Percentiles rank a stretch among this genome's conserved stretches.
Conservation (phyloP, 2,113 vertebrate species). For the Nycticorax nycticorax region DNA sequence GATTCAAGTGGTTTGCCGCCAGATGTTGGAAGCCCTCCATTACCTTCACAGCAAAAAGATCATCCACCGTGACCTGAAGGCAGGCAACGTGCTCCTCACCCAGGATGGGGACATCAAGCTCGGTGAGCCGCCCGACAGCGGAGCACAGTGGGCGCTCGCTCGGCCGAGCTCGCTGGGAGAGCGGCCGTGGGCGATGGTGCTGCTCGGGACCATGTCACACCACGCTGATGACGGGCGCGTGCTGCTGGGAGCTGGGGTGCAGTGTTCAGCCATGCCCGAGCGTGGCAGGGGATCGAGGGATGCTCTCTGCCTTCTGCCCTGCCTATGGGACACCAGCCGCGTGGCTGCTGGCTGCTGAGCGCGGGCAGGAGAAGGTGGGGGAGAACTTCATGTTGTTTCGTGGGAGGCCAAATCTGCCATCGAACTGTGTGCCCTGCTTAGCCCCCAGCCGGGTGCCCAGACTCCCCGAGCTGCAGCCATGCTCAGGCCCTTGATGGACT, state of each 20-base stretch:
- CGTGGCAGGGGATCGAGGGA: rapidly evolving
- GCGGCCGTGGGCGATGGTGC: rapidly evolving
- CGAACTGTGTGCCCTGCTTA: neutral
- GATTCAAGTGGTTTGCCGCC: slow-evolving; percentile 91
- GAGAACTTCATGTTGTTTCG: neutral
- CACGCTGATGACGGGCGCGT: rapidly evolving
- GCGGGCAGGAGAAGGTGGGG: neutral
- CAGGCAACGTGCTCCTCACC: slow-evolving; percentile 93
- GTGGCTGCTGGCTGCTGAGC: neutral
- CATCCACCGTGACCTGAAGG: slow-evolving; percentile 98
- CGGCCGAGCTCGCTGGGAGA: rapidly evolving
- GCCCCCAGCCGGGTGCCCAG: neutral
- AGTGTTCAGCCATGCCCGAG: rapidly evolving
- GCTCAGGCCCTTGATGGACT: neutral
- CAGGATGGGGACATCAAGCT: slow-evolving; percentile 94
- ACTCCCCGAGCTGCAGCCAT: rapidly evolving
- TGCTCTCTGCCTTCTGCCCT: neutral
- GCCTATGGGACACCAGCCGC: neutral
- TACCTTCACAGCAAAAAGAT: slow-evolving; percentile 94
- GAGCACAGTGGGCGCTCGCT: rapidly evolving
- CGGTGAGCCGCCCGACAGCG: slow-evolving; percentile 70
- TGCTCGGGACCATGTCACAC: neutral
- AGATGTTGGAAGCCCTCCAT: slow-evolving; percentile 91
- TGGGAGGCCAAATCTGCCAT: neutral
- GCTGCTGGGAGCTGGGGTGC: neutral